Evolutionary conservation across 2,888 invertebrate genomes (phyloP).

Genomic region (Athalia cordata): DNA sequence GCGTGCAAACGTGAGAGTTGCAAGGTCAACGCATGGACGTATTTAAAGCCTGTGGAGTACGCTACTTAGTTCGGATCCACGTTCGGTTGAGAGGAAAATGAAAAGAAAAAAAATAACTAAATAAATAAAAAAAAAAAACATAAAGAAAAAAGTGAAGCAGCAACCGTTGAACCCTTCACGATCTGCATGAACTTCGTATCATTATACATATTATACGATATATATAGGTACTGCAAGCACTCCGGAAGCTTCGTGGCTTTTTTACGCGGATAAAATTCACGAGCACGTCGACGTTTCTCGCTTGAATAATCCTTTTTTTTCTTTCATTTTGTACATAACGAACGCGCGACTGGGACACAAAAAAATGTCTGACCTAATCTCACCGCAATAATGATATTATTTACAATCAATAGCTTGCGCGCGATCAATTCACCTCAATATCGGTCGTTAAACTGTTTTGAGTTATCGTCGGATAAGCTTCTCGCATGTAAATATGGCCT

Average conservation of each 20-base stretch:
- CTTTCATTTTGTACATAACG: background rate
- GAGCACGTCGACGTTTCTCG: conserved; percentile 15
- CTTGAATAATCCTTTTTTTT: background rate
- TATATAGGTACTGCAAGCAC: too few relatives aligned
- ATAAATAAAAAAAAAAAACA: too few relatives aligned
- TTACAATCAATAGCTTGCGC: too few relatives aligned
- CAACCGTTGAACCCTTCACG: conserved; percentile 19
- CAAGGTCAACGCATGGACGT: conserved; percentile 35
- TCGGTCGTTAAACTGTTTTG: conserved; percentile 24
- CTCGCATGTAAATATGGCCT: background rate
- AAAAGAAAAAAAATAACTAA: too few relatives aligned
- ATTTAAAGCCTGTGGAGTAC: conserved; percentile 22
- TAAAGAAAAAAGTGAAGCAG: too few relatives aligned
- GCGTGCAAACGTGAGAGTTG: conserved; percentile 41
- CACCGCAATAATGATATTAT: conserved; percentile 1
- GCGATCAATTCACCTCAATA: conserved; percentile 16
- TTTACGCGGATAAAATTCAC: conserved; percentile 19
- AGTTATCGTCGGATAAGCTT: conserved; percentile 23
- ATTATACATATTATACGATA: background rate
- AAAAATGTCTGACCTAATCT: conserved; percentile 19
- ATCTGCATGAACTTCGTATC: conserved; percentile 18
- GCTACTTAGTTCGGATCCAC: conserved; percentile 8
- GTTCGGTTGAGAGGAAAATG: background rate
- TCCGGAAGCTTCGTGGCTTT: background rate
- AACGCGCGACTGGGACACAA: background rate